Conservation (phyloP, 2,888 invertebrate genomes). For the Aspidiotus rigidus region DNA sequence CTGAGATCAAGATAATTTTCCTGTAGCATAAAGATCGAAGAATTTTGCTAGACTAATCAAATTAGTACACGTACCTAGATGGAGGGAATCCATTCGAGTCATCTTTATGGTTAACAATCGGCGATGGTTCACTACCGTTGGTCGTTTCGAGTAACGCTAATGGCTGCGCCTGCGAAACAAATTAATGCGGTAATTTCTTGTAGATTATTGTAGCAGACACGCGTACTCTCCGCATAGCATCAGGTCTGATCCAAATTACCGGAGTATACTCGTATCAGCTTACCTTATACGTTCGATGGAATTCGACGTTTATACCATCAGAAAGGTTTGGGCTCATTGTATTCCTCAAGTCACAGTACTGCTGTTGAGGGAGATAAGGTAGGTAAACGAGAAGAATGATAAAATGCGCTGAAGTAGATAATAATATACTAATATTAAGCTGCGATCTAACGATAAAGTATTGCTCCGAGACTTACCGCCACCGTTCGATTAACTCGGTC, state of each 20-base stretch:
- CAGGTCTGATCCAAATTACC: too few relatives aligned
- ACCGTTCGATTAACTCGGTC: slow-evolving; percentile 37
- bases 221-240: too few relatives aligned
- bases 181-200: too few relatives aligned
- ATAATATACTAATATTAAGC: too few relatives aligned
- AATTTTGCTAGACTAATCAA: too few relatives aligned
- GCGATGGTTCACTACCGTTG: slow-evolving; percentile 39
- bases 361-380: background rate
- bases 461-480: too few relatives aligned
- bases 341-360: slow-evolving; percentile 26
- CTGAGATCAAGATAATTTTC: background rate
- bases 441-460: too few relatives aligned
- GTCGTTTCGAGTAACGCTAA: slow-evolving; percentile 38
- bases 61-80: slow-evolving; percentile 1
- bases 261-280: too few relatives aligned
- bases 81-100: slow-evolving; percentile 36
- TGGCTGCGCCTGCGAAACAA: slow-evolving; percentile 37
- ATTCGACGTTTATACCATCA: slow-evolving; percentile 23
- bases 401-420: too few relatives aligned
- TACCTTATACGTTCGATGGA: slow-evolving; percentile 28
- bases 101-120: slow-evolving; percentile 37
- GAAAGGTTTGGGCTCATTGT: slow-evolving; percentile 5
- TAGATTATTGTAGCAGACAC: too few relatives aligned
- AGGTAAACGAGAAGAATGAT: too few relatives aligned
- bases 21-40: too few relatives aligned